A percentile compares a stretch with the other conserved stretches of the same genome.
These are phyloP conservation scores for Diplazon laetatorius DNA, from an alignment of 2,888 invertebrate genomes.

Conservation along the genomic window DNA sequence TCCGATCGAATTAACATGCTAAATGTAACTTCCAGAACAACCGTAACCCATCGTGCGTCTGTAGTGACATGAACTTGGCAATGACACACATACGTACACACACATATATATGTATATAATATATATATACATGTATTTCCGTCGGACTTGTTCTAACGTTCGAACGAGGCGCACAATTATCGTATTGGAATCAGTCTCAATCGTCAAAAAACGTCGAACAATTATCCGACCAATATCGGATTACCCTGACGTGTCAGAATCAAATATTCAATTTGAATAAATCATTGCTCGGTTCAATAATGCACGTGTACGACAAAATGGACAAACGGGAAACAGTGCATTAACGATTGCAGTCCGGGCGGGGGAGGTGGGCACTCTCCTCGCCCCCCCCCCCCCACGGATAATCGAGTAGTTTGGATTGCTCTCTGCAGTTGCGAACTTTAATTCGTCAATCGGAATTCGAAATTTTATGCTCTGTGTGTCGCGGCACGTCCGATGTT, in stretches of 20 bases:
- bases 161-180: neutral
- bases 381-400: neutral
- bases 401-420: neutral
- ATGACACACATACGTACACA: too few species aligned
- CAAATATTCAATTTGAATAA: neutral
- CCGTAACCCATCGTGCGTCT: neutral
- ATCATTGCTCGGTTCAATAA: neutral
- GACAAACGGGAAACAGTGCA: neutral
- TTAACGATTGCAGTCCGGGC: neutral
- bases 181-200: neutral
- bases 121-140: too few species aligned
- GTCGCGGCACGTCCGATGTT: neutral
- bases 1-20: too few species aligned
- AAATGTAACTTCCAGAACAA: neutral
- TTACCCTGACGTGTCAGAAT: neutral
- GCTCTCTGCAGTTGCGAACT: neutral
- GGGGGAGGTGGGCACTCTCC: too few species aligned
- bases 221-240: neutral
- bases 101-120: too few species aligned
- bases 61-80: neutral
- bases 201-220: neutral
- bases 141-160: neutral
- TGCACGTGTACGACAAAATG: neutral
- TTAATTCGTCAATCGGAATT: conserved; percentile 25
- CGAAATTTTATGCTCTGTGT: conserved; percentile 16